These are phyloP conservation scores for Homarus gammarus DNA, from an alignment of 2,888 invertebrate species.

Conservation along the genomic window DNA sequence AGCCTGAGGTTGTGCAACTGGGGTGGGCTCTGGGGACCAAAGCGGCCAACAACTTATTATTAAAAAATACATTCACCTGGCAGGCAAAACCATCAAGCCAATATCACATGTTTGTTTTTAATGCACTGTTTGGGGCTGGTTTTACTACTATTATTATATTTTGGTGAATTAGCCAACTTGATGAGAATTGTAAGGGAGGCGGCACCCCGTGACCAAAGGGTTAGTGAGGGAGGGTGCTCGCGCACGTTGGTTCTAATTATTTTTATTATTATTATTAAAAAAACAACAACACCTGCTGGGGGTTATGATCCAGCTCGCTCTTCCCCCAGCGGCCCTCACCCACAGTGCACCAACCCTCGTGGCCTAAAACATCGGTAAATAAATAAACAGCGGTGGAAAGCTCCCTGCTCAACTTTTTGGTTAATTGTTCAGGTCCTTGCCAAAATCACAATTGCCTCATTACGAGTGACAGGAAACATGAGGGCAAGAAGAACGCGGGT, in stretches of 20 bases:
- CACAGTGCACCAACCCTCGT: constrained; percentile 3
- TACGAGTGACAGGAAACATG: constrained; percentile 49
- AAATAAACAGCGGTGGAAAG: constrained; percentile 39
- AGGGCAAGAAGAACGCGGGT: constrained; percentile 21
- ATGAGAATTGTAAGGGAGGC: not conserved
- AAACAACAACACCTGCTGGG: not conserved
- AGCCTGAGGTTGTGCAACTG: constrained; percentile 22
- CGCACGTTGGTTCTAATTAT: no score
- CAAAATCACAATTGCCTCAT: constrained; percentile 72
- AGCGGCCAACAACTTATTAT: not conserved
- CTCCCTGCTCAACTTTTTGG: constrained; percentile 65
- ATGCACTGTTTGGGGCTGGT: not conserved
- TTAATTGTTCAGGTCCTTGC: constrained; percentile 72
- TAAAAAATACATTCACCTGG: not conserved
- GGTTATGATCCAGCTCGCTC: not conserved
- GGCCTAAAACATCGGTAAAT: constrained; percentile 20
- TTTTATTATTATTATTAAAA: no score
- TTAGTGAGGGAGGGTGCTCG: no score
- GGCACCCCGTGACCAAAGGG: no score
- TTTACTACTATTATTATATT: no score
- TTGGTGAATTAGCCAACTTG: not conserved
- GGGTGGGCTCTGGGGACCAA: constrained; percentile 6
- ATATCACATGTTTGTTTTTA: constrained; percentile 2
- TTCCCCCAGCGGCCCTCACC: not conserved
- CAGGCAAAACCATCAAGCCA: not conserved